phyloP scores from a whole-genome alignment of 2,113 vertebrate genomes.

The Smithornis capensis region DNA sequence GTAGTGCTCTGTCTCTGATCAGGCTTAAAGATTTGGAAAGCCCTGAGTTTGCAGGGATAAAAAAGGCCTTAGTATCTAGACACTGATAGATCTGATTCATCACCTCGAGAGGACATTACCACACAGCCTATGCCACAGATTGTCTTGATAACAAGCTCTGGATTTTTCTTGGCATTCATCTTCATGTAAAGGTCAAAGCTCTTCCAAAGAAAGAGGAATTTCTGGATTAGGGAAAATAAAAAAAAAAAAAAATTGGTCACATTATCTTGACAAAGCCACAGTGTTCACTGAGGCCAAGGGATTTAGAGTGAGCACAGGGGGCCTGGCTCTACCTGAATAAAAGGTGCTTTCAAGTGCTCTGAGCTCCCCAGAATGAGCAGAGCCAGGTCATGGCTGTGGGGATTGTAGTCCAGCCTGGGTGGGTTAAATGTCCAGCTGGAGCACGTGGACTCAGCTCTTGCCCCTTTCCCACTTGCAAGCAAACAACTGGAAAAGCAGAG shows the following conservation, averaged over 20 bases:
- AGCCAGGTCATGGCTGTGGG: accelerated
- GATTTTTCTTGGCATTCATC: constrained; percentile 2
- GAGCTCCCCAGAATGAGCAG: background rate
- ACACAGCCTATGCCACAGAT: constrained; percentile 25
- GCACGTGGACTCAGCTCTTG: background rate
- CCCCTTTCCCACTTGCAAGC: background rate
- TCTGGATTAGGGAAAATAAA: accelerated
- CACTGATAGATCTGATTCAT: constrained; percentile 59
- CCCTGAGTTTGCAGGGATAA: constrained; percentile 69
- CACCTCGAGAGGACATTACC: constrained; percentile 41
- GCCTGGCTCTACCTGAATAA: background rate
- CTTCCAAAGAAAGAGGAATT: background rate
- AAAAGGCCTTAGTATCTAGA: constrained; percentile 44
- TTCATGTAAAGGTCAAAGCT: constrained; percentile 46
- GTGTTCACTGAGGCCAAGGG: background rate
- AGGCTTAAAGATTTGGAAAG: constrained; percentile 71
- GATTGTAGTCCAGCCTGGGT: background rate
- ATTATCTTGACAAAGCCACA: background rate
- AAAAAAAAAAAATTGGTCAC: background rate
- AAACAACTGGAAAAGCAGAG: background rate
- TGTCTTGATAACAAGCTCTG: constrained; percentile 36
- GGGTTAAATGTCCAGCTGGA: background rate
- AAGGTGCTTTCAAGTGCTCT: background rate
- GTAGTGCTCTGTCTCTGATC: constrained; percentile 68
- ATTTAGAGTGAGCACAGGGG: background rate